phyloP scores from a whole-genome alignment of 2,797 vertebrate species.

The Enteromius afrohamiltoni region DNA sequence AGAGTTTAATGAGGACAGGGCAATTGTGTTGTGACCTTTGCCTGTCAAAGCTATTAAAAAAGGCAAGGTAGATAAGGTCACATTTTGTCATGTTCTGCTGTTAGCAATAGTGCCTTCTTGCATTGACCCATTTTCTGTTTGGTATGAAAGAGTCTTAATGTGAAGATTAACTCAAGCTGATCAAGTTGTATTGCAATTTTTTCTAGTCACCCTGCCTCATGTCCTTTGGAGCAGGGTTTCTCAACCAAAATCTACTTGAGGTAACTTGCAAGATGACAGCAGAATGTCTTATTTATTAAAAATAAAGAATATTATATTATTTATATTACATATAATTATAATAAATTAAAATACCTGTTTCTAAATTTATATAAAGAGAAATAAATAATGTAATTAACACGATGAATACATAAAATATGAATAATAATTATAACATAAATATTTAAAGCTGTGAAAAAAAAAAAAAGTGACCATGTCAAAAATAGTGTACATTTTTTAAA shows the following conservation, averaged over 20 bases:
- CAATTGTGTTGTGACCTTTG: constrained; percentile 58
- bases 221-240: not conserved
- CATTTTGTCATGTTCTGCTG: constrained; percentile 6
- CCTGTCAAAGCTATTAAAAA: constrained; percentile 62
- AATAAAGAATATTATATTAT: not conserved
- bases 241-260: not conserved
- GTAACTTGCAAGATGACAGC: not conserved
- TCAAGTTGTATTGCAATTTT: not conserved
- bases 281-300: not conserved
- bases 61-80: constrained; percentile 67
- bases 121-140: not conserved
- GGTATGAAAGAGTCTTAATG: not conserved
- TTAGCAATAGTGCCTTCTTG: not conserved
- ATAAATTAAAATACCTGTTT: no score
- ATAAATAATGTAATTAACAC: not conserved
- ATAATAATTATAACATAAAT: not conserved
- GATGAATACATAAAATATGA: not conserved
- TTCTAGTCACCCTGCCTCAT: not conserved
- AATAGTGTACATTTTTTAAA: no score
- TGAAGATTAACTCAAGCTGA: not conserved
- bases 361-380: no score
- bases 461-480: no score
- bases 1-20: constrained; percentile 34
- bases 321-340: not conserved
- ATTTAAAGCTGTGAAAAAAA: not conserved